Percentiles rank a stretch among this genome's conserved stretches.
phyloP scores from a whole-genome alignment of 2,888 invertebrate species.

The Parnassius apollo region DNA sequence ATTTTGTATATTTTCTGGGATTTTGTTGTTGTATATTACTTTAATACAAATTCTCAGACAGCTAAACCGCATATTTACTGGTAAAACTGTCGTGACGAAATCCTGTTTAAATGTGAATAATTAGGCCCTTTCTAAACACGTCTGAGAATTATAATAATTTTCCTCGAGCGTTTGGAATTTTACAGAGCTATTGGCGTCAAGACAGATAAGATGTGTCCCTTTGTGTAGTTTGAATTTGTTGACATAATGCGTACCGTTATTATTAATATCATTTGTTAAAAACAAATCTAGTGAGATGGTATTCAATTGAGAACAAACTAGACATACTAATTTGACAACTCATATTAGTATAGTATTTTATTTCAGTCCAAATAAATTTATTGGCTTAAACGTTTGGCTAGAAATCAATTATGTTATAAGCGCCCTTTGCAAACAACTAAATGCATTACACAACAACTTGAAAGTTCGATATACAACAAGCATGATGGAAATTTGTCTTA shows the following conservation, averaged over 20 bases:
- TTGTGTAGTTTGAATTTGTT: slow-evolving; percentile 12
- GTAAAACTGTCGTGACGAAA: too few relatives aligned
- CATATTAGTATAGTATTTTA: not conserved
- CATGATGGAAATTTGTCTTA: too few relatives aligned
- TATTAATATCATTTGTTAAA: too few relatives aligned
- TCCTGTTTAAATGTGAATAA: too few relatives aligned
- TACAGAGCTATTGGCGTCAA: not conserved
- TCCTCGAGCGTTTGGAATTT: slow-evolving; percentile 4
- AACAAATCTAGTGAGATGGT: not conserved
- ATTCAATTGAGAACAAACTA: not conserved
- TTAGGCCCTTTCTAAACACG: too few relatives aligned
- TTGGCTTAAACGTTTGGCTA: slow-evolving; percentile 10
- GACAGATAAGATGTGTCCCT: slow-evolving; percentile 10
- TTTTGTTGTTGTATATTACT: too few relatives aligned
- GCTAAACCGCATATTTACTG: too few relatives aligned
- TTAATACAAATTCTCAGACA: too few relatives aligned
- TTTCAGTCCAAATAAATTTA: slow-evolving; percentile 7
- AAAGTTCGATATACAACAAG: not conserved
- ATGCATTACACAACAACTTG: slow-evolving; percentile 1
- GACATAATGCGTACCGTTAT: not conserved
- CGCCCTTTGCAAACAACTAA: slow-evolving; percentile 5
- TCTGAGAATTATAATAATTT: not conserved
- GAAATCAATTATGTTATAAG: slow-evolving; percentile 3
- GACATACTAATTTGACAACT: not conserved
- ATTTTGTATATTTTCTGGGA: too few relatives aligned